phyloP scores from a whole-genome alignment of 2,797 vertebrate genomes.

The Discoglossus pictus region DNA sequence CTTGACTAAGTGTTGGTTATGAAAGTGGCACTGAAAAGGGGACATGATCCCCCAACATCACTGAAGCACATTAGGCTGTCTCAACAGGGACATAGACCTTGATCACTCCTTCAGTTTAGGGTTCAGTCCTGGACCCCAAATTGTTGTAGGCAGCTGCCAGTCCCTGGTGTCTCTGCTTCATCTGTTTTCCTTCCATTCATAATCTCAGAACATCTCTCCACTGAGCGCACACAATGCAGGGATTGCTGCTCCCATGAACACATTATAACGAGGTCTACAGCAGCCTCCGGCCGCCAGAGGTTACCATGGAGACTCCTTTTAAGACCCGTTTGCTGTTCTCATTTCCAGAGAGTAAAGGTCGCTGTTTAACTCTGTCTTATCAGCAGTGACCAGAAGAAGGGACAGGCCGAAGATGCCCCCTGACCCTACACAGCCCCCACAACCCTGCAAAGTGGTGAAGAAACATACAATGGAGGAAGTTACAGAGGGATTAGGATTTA shows the following conservation, averaged over 20 bases:
- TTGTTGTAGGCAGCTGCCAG: no score
- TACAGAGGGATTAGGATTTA: no score
- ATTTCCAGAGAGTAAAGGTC: background rate
- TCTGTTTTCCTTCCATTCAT: constrained; percentile 9
- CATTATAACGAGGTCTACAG: constrained; percentile 6
- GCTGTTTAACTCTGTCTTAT: constrained; percentile 28
- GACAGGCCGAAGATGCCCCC: background rate
- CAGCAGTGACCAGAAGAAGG: constrained; percentile 25
- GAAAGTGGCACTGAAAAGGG: no score
- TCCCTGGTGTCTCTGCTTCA: background rate
- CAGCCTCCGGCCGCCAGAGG: constrained; percentile 20
- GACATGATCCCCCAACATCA: no score
- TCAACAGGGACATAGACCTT: no score
- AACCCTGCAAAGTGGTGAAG: background rate
- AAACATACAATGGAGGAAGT: no score
- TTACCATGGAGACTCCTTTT: constrained; percentile 46
- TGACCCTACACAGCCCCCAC: background rate
- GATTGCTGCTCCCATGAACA: background rate
- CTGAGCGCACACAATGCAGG: constrained; percentile 20
- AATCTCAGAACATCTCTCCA: constrained; percentile 17
- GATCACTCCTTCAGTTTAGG: no score
- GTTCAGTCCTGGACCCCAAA: no score
- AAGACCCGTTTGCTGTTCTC: background rate
- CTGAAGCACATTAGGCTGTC: no score
- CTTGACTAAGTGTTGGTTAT: no score